Evolutionary conservation across 2,113 vertebrate genomes (phyloP), one percentile per base, ranked within the genome.

Genomic region (Cottus gobio): DNA sequence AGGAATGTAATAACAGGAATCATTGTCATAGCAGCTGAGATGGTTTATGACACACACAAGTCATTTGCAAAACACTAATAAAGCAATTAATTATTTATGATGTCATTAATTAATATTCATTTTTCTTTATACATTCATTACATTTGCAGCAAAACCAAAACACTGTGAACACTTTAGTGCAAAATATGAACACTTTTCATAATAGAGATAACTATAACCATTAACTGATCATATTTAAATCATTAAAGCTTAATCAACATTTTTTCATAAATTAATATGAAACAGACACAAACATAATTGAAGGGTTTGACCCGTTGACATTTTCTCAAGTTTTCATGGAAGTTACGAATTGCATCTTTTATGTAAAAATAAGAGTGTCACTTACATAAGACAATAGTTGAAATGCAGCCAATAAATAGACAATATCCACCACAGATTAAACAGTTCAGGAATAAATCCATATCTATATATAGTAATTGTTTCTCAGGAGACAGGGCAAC

Each of bases 381-480:
- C 64, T 57, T 20, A 79, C 58, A 61, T 77, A 7, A 46, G 28
- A 87, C 64, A 48, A 82, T 44, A 74, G 58, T 61, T 57, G 20
- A 70, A 44, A 57, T 73, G 71, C 22, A 86, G 71, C 70, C 75
- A 90, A 88, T 90, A 91, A 84, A 89, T 67, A 90, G 36, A 82
- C 72, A 78, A 66, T 52, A 79, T 77, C 58, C 9, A 63, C 72
- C 75, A 74, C 71, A 81, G 54, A 46, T 67, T 82, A 63, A 76
- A 48, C 56, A 81, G n/a, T 31, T 81, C 0, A 71, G 54, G 74
- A 82, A 81, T 63, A 60, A 1, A 64, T 75, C 74, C 84, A 31
- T 31, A 31, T 75, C 79, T 75, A 85, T 60, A 88, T 77, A 88
- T 75, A 68, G 22, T 84, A 78, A 69, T 36, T 52, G 46, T 39